Evolutionary conservation across 92 coral and sea anemone species (phyloP), one percentile per base, ranked within the genome.

Genomic region (Parazoanthus atlanticus): DNA sequence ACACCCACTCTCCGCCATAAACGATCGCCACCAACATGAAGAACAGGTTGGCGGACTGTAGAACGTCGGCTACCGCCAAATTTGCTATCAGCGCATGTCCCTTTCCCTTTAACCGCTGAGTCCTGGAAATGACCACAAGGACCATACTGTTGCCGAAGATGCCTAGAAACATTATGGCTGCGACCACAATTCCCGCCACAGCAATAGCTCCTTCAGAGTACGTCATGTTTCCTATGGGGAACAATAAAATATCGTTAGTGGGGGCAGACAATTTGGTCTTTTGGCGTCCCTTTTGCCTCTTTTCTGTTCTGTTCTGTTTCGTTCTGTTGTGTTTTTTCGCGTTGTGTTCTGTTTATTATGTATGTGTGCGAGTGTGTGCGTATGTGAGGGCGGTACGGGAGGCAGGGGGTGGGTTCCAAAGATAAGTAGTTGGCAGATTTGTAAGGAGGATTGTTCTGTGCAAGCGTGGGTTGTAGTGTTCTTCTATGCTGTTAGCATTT

Each of bases 11-110:
- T 9, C 89, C 89, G 32, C 89, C 89, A 58, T 86, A 10, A 16
- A 46, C 52, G 43, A 86, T 29, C 26, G 89, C 80, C 54, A 74
- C 89, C n/a, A 86, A 52, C 89, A 86, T 86, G 82, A 86, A 86
- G 49, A 86, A 30, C 26, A 86, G 82, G 32, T 86, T 86, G 13
- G 89, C 81, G 6, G 89, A 86, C 73, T 86, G 89, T 6, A 86
- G 72, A 32, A 73, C 49, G 41, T 86, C 89, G 8, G 89, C 89
- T 74, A 86, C 79, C 25, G 89, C 89, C n/a, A 86, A 73, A 61
- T 74, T 86, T 36, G 89, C 89, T 21, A 86, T 86, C 56, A 86
- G 52, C n/a, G 89, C 82, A 61, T 86, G 89, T 31, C 89, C 89
- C 28, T 86, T 86, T 13, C 89, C 89, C 54, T 86, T 86, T 23